Conservation (phyloP, 2,888 invertebrate species). For the Ectemnius lituratus region DNA sequence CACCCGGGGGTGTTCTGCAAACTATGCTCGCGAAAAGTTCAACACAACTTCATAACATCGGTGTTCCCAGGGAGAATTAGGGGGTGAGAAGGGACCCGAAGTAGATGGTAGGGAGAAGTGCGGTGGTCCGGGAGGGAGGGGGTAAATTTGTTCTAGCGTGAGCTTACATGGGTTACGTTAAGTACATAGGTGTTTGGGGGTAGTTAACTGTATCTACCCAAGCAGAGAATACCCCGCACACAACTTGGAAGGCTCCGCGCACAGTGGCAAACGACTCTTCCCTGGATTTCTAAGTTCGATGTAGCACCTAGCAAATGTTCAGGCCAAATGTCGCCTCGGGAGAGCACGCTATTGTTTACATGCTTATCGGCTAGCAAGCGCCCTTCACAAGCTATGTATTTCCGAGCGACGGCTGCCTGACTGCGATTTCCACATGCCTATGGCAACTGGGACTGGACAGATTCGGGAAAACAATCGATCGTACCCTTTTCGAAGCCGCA, state of each 20-base stretch:
- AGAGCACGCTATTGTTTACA: too few relatives aligned
- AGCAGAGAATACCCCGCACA: slow-evolving; percentile 47
- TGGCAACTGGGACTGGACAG: not conserved
- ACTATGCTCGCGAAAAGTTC: slow-evolving; percentile 77
- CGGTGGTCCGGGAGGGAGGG: slow-evolving; percentile 44
- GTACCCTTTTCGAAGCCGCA: slow-evolving; percentile 12
- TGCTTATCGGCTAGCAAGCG: too few relatives aligned
- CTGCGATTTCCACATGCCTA: not conserved
- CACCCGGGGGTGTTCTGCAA: slow-evolving; percentile 72
- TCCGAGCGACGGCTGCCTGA: not conserved
- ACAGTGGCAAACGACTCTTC: slow-evolving; percentile 36
- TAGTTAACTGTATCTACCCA: slow-evolving; percentile 70
- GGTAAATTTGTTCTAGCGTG: slow-evolving; percentile 77
- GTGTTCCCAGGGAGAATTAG: slow-evolving; percentile 65
- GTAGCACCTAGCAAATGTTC: not conserved
- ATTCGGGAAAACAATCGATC: slow-evolving; percentile 21
- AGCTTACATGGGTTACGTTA: slow-evolving; percentile 78
- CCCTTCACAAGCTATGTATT: not conserved
- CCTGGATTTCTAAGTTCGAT: slow-evolving; percentile 39
- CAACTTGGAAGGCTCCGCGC: slow-evolving; percentile 53
- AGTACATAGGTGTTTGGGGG: slow-evolving; percentile 76
- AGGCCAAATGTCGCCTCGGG: slow-evolving; percentile 2
- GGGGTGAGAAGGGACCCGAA: slow-evolving; percentile 65
- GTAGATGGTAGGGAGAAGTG: slow-evolving; percentile 49
- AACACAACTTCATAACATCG: slow-evolving; percentile 77